Evolutionary conservation across 2,888 invertebrate species (phyloP).

Genomic region (Halictus quadricinctus): DNA sequence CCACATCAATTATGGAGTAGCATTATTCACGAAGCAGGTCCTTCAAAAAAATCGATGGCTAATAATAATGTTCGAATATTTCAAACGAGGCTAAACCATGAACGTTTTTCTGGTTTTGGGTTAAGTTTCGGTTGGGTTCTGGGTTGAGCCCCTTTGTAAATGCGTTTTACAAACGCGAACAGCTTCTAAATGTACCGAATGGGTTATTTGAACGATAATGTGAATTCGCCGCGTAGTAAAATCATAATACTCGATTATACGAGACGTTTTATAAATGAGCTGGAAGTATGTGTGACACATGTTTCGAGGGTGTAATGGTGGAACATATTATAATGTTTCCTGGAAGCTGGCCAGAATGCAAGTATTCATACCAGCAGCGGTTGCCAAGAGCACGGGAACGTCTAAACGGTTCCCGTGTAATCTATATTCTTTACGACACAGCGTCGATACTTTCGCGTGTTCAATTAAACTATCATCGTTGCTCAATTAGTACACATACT

Average conservation of each 20-base stretch:
- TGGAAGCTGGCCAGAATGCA: constrained; percentile 60
- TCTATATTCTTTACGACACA: constrained; percentile 32
- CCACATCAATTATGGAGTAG: background rate
- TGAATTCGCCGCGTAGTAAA: constrained; percentile 6
- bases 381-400: constrained; percentile 53
- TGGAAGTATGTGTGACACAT: constrained; percentile 52
- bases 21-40: background rate
- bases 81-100: background rate
- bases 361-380: constrained; percentile 50
- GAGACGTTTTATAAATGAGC: constrained; percentile 52
- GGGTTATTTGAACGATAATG: constrained; percentile 39
- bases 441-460: constrained; percentile 31
- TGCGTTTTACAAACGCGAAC: background rate
- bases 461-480: constrained; percentile 54
- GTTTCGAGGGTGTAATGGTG: constrained; percentile 55
- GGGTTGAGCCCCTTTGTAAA: background rate
- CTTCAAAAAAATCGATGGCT: background rate
- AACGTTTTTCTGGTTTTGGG: background rate
- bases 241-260: constrained; percentile 42
- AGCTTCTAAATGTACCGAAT: constrained; percentile 11
- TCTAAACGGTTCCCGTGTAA: constrained; percentile 54
- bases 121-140: constrained; percentile 1
- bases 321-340: constrained; percentile 60
- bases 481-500: constrained; percentile 18
- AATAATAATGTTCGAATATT: background rate